Evolutionary conservation across 1,140 invertebrate genomes (phyloP), one percentile per base, ranked within the genome.

Genomic region (Lepidurus arcticus): DNA sequence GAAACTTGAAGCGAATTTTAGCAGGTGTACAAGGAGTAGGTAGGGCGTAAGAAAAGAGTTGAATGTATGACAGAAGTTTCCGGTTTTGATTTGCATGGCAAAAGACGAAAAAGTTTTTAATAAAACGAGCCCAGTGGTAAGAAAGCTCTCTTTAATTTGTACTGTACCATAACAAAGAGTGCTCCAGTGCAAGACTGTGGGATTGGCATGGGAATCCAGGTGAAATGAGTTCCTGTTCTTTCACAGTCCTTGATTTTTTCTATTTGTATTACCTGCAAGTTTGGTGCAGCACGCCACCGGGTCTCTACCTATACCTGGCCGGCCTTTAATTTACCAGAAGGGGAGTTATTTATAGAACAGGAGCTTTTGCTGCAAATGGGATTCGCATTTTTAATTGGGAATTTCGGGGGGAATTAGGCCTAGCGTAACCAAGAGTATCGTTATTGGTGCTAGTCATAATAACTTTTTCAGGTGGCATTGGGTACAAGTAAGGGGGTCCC

Each of bases 191-290:
- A 34, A 34, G 53, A 65, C 53, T 65, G 16, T 65, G 16, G 13
- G 13, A 65, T 65, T 65, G 53, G 53, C 53, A 65, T 65, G 53
- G 53, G 53, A 65, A 65, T 65, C 13, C 53, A 65, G 16, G 53
- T 10, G 53, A 65, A 65, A 65, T 65, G 53, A 65, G 53, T 65
- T 65, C 53, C 53, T 65, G 16, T 65, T 65, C 53, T 65, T 65
- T 65, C 53, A 65, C 53, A 65, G 53, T n/a, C 53, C 53, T 65
- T 65, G 53, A 65, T 65, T 65, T 65, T 65, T 65, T 65, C 21
- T 65, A 65, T 65, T 7, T 65, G 13, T 65, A 13, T 65, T n/a
- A 65, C 7, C 16, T 65, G 21, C 7, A 16, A 65, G 21, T 65
- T 65, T 16, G 53, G 53, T 21, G 53, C 53, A 65, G 9, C 53